These are phyloP conservation scores for Scelioninae gen. 2 DNA, from an alignment of 2,888 invertebrate genomes.

Conservation along the genomic window DNA sequence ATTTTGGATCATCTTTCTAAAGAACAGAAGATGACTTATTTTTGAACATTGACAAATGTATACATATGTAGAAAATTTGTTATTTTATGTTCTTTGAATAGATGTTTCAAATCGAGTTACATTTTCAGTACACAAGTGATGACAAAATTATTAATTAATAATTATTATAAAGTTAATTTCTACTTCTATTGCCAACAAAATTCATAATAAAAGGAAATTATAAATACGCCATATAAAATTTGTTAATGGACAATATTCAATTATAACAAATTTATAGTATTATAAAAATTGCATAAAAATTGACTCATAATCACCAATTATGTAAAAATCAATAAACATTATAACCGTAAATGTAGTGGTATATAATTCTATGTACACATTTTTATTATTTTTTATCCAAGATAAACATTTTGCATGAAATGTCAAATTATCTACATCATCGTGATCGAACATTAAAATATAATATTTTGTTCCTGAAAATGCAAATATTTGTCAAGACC, in stretches of 20 bases:
- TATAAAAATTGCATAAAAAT: constrained; percentile 5
- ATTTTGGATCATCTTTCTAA: too few species aligned
- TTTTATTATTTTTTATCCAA: constrained; percentile 27
- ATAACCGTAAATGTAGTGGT: constrained; percentile 1
- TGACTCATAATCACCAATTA: not conserved
- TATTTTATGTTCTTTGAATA: too few species aligned
- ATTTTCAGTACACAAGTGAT: too few species aligned
- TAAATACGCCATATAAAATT: too few species aligned
- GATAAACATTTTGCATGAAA: constrained; percentile 21
- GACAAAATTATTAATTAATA: too few species aligned
- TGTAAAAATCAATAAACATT: not conserved
- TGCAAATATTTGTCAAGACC: not conserved
- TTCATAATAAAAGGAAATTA: constrained; percentile 6
- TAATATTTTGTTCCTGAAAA: constrained; percentile 9
- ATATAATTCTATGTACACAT: constrained; percentile 40
- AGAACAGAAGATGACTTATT: too few species aligned
- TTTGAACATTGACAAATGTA: too few species aligned
- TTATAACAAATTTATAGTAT: constrained; percentile 4
- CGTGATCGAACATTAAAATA: constrained; percentile 12
- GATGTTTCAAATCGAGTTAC: too few species aligned
- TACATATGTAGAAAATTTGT: too few species aligned
- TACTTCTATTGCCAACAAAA: constrained; percentile 7
- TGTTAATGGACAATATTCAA: too few species aligned
- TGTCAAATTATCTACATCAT: constrained; percentile 41
- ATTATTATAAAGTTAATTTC: too few species aligned